Conservation (phyloP, 2,113 vertebrate genomes). For the Urocolius indicus region DNA sequence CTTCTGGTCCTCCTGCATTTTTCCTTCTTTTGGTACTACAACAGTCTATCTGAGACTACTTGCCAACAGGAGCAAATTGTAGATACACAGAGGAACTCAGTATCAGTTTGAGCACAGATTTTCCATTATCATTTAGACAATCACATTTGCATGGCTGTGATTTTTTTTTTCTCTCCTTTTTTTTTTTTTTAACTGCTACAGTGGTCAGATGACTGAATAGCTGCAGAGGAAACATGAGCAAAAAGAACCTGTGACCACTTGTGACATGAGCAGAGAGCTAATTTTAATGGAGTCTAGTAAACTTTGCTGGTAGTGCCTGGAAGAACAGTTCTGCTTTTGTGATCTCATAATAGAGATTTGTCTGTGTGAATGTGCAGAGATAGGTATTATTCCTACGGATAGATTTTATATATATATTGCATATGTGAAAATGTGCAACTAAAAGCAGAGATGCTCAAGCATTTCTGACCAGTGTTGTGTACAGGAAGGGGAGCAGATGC, state of each 20-base stretch:
- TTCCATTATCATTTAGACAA: constrained; percentile 35
- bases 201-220: constrained; percentile 52
- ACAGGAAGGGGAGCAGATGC: not conserved
- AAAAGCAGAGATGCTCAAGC: not conserved
- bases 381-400: not conserved
- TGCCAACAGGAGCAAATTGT: not conserved
- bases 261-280: constrained; percentile 36
- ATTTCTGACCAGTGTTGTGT: not conserved
- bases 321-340: constrained; percentile 10
- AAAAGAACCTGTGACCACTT: constrained; percentile 62
- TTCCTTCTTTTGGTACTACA: not conserved
- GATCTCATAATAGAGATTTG: not conserved
- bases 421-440: not conserved
- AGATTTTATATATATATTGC: not conserved
- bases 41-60: not conserved
- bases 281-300: constrained; percentile 28
- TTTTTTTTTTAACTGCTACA: constrained; percentile 11
- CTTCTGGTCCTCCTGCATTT: not conserved
- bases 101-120: constrained; percentile 41
- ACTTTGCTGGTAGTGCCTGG: not conserved
- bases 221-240: constrained; percentile 50
- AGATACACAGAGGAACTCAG: not conserved
- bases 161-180: constrained; percentile 20
- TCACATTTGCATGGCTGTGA: constrained; percentile 59
- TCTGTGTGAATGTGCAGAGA: not conserved